Base-by-base conservation (phyloP, 1,140 invertebrate genomes). In the Lasioglossum albipes region DNA sequence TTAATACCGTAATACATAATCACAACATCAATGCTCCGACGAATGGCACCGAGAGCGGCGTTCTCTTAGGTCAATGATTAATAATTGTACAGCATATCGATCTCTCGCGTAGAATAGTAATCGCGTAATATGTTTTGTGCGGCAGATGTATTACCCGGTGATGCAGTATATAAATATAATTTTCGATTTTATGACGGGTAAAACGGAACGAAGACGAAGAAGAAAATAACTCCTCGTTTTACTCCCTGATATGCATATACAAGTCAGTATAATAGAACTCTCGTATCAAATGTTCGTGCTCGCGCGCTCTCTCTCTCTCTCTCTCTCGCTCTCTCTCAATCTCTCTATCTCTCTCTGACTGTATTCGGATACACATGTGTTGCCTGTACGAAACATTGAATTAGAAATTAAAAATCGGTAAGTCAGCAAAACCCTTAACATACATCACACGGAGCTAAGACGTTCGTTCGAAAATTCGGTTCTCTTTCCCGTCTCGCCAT, bases 1-100 rank as follows among this genome's bases (percentile, higher is more conserved):
- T 86, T 72, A 84, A 72, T 59, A 64, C 72, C 22, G 82, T 82
- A 87, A 88, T 86, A 83, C 10, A 42, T 75, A 75, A 83, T 83
- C 68, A 75, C 82, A 83, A 72, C 57, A 71, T 75, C 67, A 31
- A 70, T 79, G 77, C 66, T 70, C 22, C 5, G 41, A 79, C 36
- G 42, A 27, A 59, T 36, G 76, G 31, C 42, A 74, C 10, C 59
- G 65, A 83, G 67, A 71, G 67, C 81, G 59, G 54, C 54, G 41
- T 61, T 41, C 20, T 59, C n/a, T n/a, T 72, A 82, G 52, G 75
- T 78, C 77, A 79, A 31, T 66, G 72, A 65, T 73, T 57, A 74
- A 79, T 75, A 67, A 75, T 69, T 80, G 61, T 12, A 71, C 27
- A 49, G 68, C 75, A 72, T 72, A 78, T 72, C 75, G 27, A 64